Evolutionary conservation across 1,140 invertebrate species (phyloP).

Genomic region (Pseudomyrmex dendroicus): DNA sequence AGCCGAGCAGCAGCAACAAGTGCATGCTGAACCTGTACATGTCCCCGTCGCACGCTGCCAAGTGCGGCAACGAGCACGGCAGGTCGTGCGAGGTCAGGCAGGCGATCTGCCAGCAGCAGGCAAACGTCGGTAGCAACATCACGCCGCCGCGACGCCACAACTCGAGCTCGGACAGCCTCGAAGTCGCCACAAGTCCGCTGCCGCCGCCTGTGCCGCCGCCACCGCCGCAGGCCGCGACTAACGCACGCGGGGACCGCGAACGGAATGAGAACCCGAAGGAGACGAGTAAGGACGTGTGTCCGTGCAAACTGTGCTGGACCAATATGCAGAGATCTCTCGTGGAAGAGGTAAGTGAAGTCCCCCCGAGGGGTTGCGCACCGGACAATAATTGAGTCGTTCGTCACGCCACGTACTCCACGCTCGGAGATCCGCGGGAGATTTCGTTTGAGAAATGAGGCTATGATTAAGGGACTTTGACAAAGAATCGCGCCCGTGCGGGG

Average conservation of each 20-base stretch:
- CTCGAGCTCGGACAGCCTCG: conserved; percentile 84
- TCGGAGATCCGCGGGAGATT: conserved; percentile 56
- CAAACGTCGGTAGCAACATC: conserved; percentile 76
- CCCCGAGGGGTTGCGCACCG: conserved; percentile 8
- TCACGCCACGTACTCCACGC: conserved; percentile 42
- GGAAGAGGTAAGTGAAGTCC: conserved; percentile 81
- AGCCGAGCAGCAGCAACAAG: conserved; percentile 73
- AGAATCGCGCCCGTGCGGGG: conserved; percentile 23
- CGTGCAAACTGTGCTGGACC: conserved; percentile 83
- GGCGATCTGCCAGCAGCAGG: conserved; percentile 62
- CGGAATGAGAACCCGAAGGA: conserved; percentile 76
- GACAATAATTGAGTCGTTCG: conserved; percentile 58
- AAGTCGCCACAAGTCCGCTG: conserved; percentile 83
- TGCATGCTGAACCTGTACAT: conserved; percentile 78
- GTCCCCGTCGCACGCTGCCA: conserved; percentile 70
- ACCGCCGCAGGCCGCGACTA: conserved; percentile 75
- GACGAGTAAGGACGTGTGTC: conserved; percentile 77
- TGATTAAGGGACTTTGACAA: conserved; percentile 56
- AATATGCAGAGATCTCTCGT: conserved; percentile 80
- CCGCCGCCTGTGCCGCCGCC: conserved; percentile 84
- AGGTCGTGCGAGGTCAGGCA: conserved; percentile 73
- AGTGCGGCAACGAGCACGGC: conserved; percentile 63
- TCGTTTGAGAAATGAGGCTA: conserved; percentile 49
- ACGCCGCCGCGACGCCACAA: conserved; percentile 84
- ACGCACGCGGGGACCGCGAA: conserved; percentile 69